Evolutionary conservation across 1,140 invertebrate species (phyloP).

Genomic region (Aradophagus sp.): DNA sequence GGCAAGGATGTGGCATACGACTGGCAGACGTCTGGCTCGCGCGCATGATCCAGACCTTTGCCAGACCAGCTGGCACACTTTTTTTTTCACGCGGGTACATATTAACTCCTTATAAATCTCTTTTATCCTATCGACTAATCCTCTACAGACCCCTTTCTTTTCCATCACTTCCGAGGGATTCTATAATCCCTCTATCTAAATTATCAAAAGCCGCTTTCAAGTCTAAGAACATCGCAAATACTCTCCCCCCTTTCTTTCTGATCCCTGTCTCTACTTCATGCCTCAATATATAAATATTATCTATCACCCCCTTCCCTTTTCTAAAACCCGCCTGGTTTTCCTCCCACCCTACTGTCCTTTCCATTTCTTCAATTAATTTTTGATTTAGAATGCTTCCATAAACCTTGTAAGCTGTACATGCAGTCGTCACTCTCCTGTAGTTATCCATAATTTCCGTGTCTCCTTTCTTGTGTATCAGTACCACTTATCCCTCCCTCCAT

Average conservation of each 20-base stretch:
- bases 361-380: constrained; percentile 1
- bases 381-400: constrained; percentile 6
- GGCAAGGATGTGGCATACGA: too few species aligned
- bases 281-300: constrained; percentile 1
- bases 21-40: too few species aligned
- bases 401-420: not conserved
- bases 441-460: not conserved
- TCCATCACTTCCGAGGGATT: too few species aligned
- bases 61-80: too few species aligned
- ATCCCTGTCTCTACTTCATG: not conserved
- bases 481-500: not conserved
- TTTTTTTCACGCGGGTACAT: too few species aligned
- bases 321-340: not conserved
- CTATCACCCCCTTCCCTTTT: not conserved
- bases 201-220: constrained; percentile 3
- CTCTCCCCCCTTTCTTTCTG: not conserved
- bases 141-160: too few species aligned
- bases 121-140: too few species aligned
- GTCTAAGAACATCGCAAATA: not conserved
- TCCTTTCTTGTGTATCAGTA: constrained; percentile 2
- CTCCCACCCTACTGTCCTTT: not conserved
- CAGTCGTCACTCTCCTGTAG: constrained; percentile 1
- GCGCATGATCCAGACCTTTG: too few species aligned
- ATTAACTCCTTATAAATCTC: too few species aligned
- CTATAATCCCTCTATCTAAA: not conserved